A percentile compares a stretch with the other conserved stretches of the same genome.
Conservation (phyloP, 2,888 invertebrate species). For the Euproctis similis region DNA sequence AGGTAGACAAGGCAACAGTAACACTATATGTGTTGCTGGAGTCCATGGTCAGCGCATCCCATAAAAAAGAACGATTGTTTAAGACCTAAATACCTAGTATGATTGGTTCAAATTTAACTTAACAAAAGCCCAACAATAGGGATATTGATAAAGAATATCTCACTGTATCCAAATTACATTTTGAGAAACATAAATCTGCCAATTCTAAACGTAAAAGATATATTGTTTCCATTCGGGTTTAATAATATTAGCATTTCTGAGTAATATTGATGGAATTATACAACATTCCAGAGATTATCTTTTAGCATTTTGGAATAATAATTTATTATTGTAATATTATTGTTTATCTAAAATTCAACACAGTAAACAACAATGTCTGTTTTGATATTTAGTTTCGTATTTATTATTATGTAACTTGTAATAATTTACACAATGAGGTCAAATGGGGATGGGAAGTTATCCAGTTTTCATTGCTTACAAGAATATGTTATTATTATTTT, state of each 20-base stretch:
- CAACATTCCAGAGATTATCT: constrained; percentile 1
- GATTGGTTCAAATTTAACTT: no score
- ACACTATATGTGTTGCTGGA: no score
- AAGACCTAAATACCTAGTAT: no score
- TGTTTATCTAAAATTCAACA: background rate
- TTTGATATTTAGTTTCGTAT: background rate
- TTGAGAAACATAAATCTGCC: constrained; percentile 1
- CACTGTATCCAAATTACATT: constrained; percentile 3
- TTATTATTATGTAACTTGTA: background rate
- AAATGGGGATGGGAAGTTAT: no score
- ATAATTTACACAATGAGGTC: no score
- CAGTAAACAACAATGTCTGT: background rate
- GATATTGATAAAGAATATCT: no score
- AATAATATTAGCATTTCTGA: constrained; percentile 2
- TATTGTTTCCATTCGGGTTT: constrained; percentile 1
- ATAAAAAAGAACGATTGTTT: no score
- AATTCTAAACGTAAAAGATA: constrained; percentile 1
- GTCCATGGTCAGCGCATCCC: no score
- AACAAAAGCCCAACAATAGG: no score
- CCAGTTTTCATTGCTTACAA: no score
- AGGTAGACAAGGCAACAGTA: no score
- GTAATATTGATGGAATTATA: constrained; percentile 1
- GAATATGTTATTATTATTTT: no score
- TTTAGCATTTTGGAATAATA: background rate
- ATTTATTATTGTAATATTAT: background rate